A percentile compares a stretch with the other conserved stretches of the same genome.
phyloP scores from a whole-genome alignment of 2,888 invertebrate species.

The Nebria salina region DNA sequence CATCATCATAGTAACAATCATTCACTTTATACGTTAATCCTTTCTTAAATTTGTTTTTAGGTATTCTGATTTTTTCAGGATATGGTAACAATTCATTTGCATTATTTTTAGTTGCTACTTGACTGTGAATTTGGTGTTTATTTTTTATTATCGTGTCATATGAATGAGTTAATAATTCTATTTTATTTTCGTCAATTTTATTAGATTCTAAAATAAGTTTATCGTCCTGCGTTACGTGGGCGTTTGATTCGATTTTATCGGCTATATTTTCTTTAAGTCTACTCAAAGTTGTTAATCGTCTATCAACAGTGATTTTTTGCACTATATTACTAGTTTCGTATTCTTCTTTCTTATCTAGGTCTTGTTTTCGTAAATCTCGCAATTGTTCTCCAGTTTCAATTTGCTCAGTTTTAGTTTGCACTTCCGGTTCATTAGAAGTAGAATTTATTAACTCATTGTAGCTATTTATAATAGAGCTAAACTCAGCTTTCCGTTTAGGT shows the following conservation, averaged over 20 bases:
- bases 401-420: not conserved
- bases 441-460: constrained; percentile 59
- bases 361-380: too few species aligned
- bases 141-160: not conserved
- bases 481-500: constrained; percentile 58
- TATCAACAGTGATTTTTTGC: not conserved
- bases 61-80: constrained; percentile 75
- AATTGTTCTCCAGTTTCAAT: not conserved
- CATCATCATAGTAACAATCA: constrained; percentile 83
- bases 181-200: constrained; percentile 45
- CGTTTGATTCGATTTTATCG: not conserved
- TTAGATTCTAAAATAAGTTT: constrained; percentile 23
- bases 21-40: constrained; percentile 78
- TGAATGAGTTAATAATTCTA: constrained; percentile 5
- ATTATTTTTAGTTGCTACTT: constrained; percentile 2
- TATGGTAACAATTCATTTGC: constrained; percentile 56
- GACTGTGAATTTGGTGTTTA: not conserved
- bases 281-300: not conserved
- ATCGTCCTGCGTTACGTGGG: constrained; percentile 15
- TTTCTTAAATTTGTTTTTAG: constrained; percentile 69
- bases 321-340: not conserved
- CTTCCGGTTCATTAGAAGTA: constrained; percentile 50
- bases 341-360: not conserved
- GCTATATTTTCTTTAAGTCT: constrained; percentile 26
- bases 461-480: constrained; percentile 63